Evolutionary conservation across 2,888 invertebrate genomes (phyloP), one percentile per base, ranked within the genome.

Genomic region (Synanthedon andrenaeformis): DNA sequence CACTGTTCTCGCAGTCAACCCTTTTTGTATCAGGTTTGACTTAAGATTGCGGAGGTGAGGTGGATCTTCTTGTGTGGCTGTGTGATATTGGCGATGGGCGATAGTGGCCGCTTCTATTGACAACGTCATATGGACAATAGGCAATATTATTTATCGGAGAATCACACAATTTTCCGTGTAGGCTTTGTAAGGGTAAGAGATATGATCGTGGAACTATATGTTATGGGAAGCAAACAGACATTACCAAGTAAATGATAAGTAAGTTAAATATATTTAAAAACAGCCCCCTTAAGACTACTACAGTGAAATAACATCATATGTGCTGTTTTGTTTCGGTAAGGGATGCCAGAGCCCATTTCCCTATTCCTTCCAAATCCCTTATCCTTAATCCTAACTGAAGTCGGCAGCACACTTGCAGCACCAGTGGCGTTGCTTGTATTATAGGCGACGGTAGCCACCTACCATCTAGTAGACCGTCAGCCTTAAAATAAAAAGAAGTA

Each of bases 101-200:
- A 79, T 78, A 76, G 67, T 59, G 62, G 55, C 57, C 57, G 65
- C 56, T 69, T 35, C 69, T 76, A 76, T 74, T 66, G 73, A 74
- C 75, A 71, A 66, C 67, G 70, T 65, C 64, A 59, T 62, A 56
- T 65, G 72, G 70, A 79, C 78, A 78, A 78, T 78, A 60, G 72
- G 62, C 67, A 74, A 74, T 76, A 72, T 35, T 64, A 59, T 66
- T 72, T 76, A 59, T 76, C 74, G 70, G 59, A 56, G 49, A 56
- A 72, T 74, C 69, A 56, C 55, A 55, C 65, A 64, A 66, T 66
- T 65, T 65, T 61, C 53, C 55, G n/a, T 53, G 55, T 59, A 55
- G 53, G 51, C 49, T 52, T 45, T 51, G 51, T n/a, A 45, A 51
- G 51, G 53, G 49, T 55, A 52, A 49, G 50, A 57, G 56, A 57